phyloP scores from a whole-genome alignment of 2,113 vertebrate genomes.

The Myrmecobius fasciatus region DNA sequence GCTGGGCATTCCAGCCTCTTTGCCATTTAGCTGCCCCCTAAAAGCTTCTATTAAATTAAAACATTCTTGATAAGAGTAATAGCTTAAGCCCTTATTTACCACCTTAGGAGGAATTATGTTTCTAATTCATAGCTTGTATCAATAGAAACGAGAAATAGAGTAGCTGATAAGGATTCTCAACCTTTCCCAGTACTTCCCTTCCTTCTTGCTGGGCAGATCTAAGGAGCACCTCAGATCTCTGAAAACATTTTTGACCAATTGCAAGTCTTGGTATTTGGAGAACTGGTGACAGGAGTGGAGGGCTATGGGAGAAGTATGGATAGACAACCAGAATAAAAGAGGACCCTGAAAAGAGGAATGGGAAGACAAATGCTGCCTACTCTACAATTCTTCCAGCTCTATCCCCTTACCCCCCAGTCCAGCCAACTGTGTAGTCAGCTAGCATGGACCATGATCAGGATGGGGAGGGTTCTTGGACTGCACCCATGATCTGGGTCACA shows the following conservation, averaged over 20 bases:
- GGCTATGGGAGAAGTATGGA: not conserved
- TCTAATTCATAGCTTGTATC: not conserved
- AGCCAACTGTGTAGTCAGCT: not conserved
- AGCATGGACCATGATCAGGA: not conserved
- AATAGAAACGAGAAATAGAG: conserved; percentile 2
- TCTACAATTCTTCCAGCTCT: not conserved
- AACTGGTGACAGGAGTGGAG: not conserved
- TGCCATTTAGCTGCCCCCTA: not conserved
- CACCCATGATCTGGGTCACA: not conserved
- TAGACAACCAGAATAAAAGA: not conserved
- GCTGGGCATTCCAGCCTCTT: too few relatives aligned
- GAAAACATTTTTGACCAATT: not conserved
- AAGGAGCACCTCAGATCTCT: not conserved
- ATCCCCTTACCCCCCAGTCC: not conserved
- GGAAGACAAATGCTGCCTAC: not conserved
- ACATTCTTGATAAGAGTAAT: too few relatives aligned
- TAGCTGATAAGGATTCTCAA: not conserved
- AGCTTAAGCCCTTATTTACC: not conserved
- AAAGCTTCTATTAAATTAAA: conserved; percentile 10
- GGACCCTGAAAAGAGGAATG: not conserved
- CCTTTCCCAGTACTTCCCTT: not conserved
- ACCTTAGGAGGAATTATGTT: not conserved
- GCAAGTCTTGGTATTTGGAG: not conserved
- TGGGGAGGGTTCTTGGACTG: not conserved
- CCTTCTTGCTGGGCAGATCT: not conserved